phyloP scores from a whole-genome alignment of 2,113 vertebrate genomes.

The Embiotoca jacksoni region DNA sequence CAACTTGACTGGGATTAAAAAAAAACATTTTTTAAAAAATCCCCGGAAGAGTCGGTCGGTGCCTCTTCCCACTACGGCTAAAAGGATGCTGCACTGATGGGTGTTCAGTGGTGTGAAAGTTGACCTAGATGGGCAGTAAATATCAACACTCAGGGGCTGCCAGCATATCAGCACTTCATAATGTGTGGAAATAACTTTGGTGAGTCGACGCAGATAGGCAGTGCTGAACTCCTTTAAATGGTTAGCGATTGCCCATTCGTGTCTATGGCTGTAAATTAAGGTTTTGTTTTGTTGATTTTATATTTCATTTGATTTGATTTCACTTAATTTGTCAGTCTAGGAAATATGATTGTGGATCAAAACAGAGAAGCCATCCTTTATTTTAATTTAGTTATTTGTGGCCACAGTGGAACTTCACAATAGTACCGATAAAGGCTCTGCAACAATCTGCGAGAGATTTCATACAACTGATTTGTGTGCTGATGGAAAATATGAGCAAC shows the following conservation, averaged over 20 bases:
- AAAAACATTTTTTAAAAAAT: neutral
- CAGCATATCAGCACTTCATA: conserved; percentile 40
- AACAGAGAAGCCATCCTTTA: neutral
- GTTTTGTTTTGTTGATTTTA: neutral
- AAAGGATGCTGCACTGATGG: conserved; percentile 36
- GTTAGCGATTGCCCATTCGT: neutral
- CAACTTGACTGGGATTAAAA: conserved; percentile 4
- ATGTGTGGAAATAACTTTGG: conserved; percentile 54
- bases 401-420: neutral
- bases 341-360: neutral
- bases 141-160: conserved; percentile 39
- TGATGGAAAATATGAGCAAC: conserved; percentile 28
- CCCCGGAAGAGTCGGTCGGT: neutral
- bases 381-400: neutral
- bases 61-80: conserved; percentile 1
- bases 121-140: conserved; percentile 59
- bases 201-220: conserved; percentile 19
- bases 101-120: conserved; percentile 36
- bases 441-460: neutral
- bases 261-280: neutral
- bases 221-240: neutral
- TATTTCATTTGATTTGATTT: neutral
- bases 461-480: neutral
- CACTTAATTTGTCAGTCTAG: too few species aligned
- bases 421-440: neutral